These are phyloP conservation scores for Drosophila nigritarsus DNA, from an alignment of 2,888 invertebrate genomes.

Conservation along the genomic window DNA sequence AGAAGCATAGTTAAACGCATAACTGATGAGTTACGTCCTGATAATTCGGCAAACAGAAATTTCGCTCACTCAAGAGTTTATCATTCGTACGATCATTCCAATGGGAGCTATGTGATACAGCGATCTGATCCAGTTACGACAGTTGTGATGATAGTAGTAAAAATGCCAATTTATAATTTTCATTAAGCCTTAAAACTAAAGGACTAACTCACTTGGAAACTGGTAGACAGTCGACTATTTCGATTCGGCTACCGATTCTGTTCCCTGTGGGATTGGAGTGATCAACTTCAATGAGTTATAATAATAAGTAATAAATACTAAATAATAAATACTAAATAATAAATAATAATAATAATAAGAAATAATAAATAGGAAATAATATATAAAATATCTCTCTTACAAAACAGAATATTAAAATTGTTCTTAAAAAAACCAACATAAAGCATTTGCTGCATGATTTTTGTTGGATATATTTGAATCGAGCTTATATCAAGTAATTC, in stretches of 20 bases:
- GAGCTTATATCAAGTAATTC: not conserved
- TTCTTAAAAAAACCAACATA: not conserved
- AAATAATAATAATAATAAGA: no score
- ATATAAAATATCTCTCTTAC: not conserved
- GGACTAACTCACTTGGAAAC: not conserved
- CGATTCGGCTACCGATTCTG: not conserved
- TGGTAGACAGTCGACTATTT: not conserved
- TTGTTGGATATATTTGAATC: not conserved
- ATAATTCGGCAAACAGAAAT: not conserved
- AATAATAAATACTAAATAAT: no score
- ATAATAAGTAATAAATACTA: not conserved
- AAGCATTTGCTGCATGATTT: not conserved
- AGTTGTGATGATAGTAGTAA: not conserved
- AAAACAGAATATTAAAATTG: not conserved
- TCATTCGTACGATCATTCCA: not conserved
- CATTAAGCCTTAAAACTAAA: accelerated
- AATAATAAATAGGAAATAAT: no score
- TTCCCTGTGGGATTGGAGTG: not conserved
- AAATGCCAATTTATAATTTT: accelerated
- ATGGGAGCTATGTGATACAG: not conserved
- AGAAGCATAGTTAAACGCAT: not conserved
- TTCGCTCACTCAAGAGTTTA: not conserved
- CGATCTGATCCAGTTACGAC: not conserved
- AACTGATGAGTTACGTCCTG: not conserved
- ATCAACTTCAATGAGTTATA: not conserved